Evolutionary conservation across 2,888 invertebrate genomes (phyloP), one percentile per base, ranked within the genome.

Genomic region (Desoria tigrina): DNA sequence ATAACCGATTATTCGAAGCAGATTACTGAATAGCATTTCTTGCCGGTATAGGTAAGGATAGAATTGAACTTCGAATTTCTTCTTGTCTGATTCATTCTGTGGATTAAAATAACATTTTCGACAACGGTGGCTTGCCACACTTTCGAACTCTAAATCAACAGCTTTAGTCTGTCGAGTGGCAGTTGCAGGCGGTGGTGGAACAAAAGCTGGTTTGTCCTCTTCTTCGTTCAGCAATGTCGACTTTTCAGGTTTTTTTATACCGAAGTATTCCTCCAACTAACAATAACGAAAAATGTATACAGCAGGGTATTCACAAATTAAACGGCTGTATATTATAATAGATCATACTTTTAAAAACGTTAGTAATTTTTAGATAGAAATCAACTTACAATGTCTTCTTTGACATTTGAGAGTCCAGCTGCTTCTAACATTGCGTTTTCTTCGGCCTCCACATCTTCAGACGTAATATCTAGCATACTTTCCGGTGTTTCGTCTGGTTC

Each of bases 21-120:
- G 85, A 57, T 85, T 82, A 0, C 78, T 79, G 9, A 90, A 78
- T 26, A 90, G 82, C 71, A 83, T 81, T 45, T 87, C 84, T 81
- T 92, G 92, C 74, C 79, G 77, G 63, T 80, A 79, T 7, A 78
- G 61, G 23, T 70, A 63, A 23, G 66, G 68, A 56, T 68, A 66
- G 37, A 74, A 60, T 4, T 42, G 27, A 9, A 55, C 14, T 55
- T 72, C 72, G 23, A 65, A 68, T 54, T 65, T 14, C 1, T 63
- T 56, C 32, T 62, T 63, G 3, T 61, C 74, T 7, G n/a, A 21
- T 21, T 64, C 60, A 3, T 59, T 69, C 42, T 69, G 71, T 6
- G 71, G 68, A 27, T 70, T 60, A 49, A 72, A 74, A 27, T 74
- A 57, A 14, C 64, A 65, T 57, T 73, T 72, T 11, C 76, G 42